Conservation (phyloP, 1,140 invertebrate genomes). For the Metopolophium dirhodum region DNA sequence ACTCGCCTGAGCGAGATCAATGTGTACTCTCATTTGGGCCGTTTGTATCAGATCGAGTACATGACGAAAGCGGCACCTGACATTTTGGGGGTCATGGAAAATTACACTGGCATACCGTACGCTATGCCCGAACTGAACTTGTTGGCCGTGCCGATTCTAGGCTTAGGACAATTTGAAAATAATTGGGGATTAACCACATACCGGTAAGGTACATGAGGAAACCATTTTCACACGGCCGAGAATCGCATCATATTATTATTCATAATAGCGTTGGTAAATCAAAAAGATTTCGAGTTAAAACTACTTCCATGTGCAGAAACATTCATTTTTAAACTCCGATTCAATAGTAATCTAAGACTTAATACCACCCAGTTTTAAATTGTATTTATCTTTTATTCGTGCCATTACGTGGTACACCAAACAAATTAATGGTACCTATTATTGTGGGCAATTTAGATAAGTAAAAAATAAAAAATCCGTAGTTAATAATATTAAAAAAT, state of each 20-base stretch:
- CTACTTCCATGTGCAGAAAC: background rate
- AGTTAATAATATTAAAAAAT: too few relatives aligned
- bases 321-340: background rate
- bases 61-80: constrained; percentile 64
- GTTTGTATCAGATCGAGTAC: constrained; percentile 61
- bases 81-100: constrained; percentile 60
- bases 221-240: background rate
- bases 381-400: background rate
- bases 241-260: background rate
- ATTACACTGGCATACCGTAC: constrained; percentile 59
- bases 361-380: background rate
- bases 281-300: background rate
- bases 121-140: constrained; percentile 72
- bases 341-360: background rate
- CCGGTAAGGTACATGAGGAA: constrained; percentile 62
- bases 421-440: background rate
- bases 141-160: constrained; percentile 92
- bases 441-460: background rate
- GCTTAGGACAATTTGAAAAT: constrained; percentile 88
- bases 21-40: constrained; percentile 3
- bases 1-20: background rate
- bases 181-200: constrained; percentile 89
- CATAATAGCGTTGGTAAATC: too few relatives aligned
- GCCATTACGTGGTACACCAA: background rate
- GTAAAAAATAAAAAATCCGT: background rate